A percentile compares a stretch with the other conserved stretches of the same genome.
phyloP scores from a whole-genome alignment of 2,888 invertebrate genomes.

The Nudaria mundana region DNA sequence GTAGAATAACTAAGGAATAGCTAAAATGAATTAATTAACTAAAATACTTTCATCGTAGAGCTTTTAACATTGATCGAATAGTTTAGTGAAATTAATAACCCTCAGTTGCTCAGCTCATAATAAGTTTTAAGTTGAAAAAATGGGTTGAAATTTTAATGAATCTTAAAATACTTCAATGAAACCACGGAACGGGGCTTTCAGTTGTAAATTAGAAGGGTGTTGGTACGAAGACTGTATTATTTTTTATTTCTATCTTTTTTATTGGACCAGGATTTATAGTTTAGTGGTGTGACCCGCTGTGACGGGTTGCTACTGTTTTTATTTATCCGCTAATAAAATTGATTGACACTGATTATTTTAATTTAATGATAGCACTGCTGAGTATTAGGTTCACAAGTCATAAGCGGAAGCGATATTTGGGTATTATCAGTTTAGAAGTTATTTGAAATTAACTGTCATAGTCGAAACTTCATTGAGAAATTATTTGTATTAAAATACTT shows the following conservation, averaged over 20 bases:
- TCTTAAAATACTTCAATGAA: conserved; percentile 67
- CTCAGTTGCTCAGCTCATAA: conserved; percentile 34
- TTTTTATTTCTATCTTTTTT: conserved; percentile 30
- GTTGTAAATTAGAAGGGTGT: conserved; percentile 58
- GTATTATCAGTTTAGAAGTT: background rate
- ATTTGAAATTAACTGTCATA: too few relatives aligned
- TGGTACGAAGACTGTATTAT: conserved; percentile 18
- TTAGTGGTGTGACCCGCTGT: conserved; percentile 39
- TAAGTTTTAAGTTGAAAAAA: conserved; percentile 28
- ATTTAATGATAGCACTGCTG: conserved; percentile 44
- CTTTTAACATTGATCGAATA: conserved; percentile 45
- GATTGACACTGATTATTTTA: conserved; percentile 67
- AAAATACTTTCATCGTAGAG: conserved; percentile 20
- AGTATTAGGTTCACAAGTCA: conserved; percentile 11
- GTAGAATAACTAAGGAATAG: conserved; percentile 16
- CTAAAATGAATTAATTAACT: conserved; percentile 22
- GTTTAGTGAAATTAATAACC: conserved; percentile 54
- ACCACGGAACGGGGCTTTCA: conserved; percentile 50
- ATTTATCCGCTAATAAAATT: conserved; percentile 70
- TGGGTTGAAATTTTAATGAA: conserved; percentile 65
- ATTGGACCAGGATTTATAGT: conserved; percentile 59
- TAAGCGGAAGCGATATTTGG: conserved; percentile 26
- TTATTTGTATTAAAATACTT: too few relatives aligned
- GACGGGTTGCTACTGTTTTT: conserved; percentile 64
- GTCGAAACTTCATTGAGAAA: too few relatives aligned